Evolutionary conservation across 2,797 vertebrate genomes (phyloP), one percentile per base, ranked within the genome.

Genomic region (Chlorospingus flavigularis): DNA sequence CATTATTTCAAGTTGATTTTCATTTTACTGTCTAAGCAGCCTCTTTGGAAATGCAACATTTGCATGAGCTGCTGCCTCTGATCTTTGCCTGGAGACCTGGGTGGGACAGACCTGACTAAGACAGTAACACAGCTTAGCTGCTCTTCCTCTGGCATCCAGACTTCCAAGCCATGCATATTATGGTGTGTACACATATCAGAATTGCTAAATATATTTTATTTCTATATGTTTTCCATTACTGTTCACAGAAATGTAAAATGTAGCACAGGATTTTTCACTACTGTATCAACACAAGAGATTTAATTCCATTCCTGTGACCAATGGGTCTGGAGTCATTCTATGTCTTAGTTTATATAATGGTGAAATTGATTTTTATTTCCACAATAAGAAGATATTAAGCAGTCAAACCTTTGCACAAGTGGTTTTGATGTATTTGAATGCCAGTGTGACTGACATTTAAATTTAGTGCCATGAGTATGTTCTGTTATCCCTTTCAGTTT

Each of bases 1-100:
- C 76, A 82, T 93, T 92, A 68, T 87, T 72, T 77, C 54, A 37
- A 55, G 72, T 74, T 81, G 93, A 89, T 91, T 89, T 93, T 83
- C 80, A 88, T 67, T 72, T 85, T 48, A 25, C 25, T 75, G 28
- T 40, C 67, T 63, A 11, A 47, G 47, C 58, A 91, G 45, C n/a
- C 82, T 55, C 73, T 68, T 82, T 77, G 88, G 77, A 96, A 95
- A 82, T 39, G 5, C 53, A 82, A 16, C 62, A 45, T 84, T 66
- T 91, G 66, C 77, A 74, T 0, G 2, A 55, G 50, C 47, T 71
- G 6, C 51, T 82, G 37, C 14, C 33, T 66, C 48, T 85, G 63
- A 42, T 61, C 61, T 77, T 84, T 81, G 40, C 39, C 74, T 63
- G 35, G 74, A 87, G 88, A 30, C 18, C 24, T 39, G 53, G 11